Evolutionary conservation across 2,797 vertebrate genomes (phyloP).

Genomic region (Micrastur ruficollis): DNA sequence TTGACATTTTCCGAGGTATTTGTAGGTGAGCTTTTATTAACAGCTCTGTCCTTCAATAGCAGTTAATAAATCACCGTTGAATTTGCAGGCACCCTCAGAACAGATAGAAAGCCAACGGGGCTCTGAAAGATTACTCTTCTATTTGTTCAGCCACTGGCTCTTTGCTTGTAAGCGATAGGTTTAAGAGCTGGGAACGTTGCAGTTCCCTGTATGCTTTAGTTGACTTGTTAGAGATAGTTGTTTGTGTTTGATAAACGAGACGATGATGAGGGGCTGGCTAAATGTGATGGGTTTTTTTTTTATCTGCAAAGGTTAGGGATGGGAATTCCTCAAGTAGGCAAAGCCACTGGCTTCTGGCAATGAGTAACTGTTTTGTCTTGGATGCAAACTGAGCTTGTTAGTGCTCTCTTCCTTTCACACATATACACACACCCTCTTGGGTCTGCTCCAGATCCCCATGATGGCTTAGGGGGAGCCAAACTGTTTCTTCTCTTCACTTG

Average conservation of each 20-base stretch:
- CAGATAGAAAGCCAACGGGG: conserved; percentile 30
- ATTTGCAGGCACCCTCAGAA: conserved; percentile 21
- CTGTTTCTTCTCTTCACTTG: background rate
- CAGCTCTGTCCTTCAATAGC: conserved; percentile 39
- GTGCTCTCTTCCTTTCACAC: conserved; percentile 1
- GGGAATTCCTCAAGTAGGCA: conserved; percentile 47
- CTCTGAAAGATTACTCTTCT: conserved; percentile 25
- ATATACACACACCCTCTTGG: conserved; percentile 16
- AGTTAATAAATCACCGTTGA: conserved; percentile 62
- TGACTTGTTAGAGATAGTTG: conserved; percentile 51
- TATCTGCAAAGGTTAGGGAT: conserved; percentile 17
- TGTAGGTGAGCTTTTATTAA: conserved; percentile 50
- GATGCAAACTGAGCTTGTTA: conserved; percentile 31
- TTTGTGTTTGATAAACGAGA: conserved; percentile 59
- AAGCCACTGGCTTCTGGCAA: conserved; percentile 50
- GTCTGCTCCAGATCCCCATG: background rate
- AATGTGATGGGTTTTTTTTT: background rate
- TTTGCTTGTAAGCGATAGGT: conserved; percentile 23
- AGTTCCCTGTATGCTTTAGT: conserved; percentile 52
- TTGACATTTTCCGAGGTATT: background rate
- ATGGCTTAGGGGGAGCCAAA: conserved; percentile 6
- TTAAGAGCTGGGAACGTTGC: conserved; percentile 30
- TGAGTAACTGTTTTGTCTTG: conserved; percentile 66
- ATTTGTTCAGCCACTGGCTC: conserved; percentile 45
- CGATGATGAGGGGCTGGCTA: conserved; percentile 25